Evolutionary conservation across 1,140 invertebrate genomes (phyloP).

Genomic region (Heliconius congener): DNA sequence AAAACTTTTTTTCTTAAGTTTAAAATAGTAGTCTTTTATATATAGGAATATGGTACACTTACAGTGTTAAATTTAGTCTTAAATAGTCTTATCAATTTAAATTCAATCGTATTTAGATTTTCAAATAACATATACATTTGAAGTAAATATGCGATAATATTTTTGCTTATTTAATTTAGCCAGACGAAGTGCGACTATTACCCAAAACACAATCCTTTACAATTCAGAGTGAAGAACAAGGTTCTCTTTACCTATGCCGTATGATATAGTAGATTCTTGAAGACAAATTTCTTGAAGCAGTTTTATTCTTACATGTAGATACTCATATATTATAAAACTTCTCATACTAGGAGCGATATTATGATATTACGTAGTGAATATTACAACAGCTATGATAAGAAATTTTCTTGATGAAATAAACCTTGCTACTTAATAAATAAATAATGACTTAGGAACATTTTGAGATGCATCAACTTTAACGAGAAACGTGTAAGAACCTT

Average conservation of each 20-base stretch:
- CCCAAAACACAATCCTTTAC: too few relatives aligned
- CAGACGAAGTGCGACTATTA: too few relatives aligned
- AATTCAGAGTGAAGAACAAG: too few relatives aligned
- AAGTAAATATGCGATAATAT: neutral
- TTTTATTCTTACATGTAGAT: neutral
- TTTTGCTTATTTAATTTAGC: too few relatives aligned
- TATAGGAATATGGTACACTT: too few relatives aligned
- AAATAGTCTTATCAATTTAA: neutral
- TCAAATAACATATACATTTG: neutral
- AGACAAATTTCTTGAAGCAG: neutral
- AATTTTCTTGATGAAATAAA: slow-evolving; percentile 3
- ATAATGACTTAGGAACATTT: neutral
- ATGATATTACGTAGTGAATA: slow-evolving; percentile 5
- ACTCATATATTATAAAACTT: neutral
- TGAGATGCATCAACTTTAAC: slow-evolving; percentile 14
- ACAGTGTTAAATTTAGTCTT: too few relatives aligned
- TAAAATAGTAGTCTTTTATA: too few relatives aligned
- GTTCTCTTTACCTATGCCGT: too few relatives aligned
- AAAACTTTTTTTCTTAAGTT: too few relatives aligned
- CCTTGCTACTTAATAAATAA: neutral
- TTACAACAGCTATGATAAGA: slow-evolving; percentile 7
- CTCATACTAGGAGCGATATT: neutral
- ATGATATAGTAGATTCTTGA: neutral
- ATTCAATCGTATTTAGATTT: neutral
- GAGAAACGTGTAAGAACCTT: slow-evolving; percentile 8